Evolutionary conservation across 1,140 invertebrate species (phyloP), one percentile per base, ranked within the genome.

Genomic region (Brachionus manjavacas): DNA sequence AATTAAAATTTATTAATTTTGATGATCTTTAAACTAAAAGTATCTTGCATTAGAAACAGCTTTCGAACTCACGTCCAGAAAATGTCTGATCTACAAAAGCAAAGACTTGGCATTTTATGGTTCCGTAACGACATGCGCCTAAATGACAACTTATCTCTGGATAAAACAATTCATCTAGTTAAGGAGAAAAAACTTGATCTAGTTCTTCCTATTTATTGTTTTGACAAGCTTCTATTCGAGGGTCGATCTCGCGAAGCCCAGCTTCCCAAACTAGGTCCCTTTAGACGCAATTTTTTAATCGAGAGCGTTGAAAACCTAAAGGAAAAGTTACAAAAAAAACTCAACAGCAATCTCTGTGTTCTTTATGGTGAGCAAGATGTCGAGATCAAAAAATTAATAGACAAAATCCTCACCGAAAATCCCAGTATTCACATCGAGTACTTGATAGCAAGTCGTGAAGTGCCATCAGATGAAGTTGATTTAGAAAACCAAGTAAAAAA

Each of bases 191-290:
- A 83, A 55, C 84, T 84, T 64, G 86, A 87, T 70, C 80, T 83
- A 68, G 85, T 90, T 16, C 43, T 90, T 23, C 88, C 88, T n/a
- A 14, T 90, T 7, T 90, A 89, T 70, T 89, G 89, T 84, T 89
- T 89, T 86, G 89, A 90, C 80, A 88, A 89, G 14, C 60, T 87
- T 3, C 87, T 89, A 80, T 88, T 87, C 74, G 83, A 85, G 84
- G 87, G 86, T 70, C 87, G 46, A 83, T 87, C 89, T 9, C 87
- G 87, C 41, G 87, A 88, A 64, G 88, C 86, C 79, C 83, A 79
- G 41, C 87, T 90, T 84, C 86, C 88, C n/a, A 89, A 89, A 85
- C 88, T 88, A 25, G 89, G 88, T 7, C 72, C 86, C n/a, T 87
- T 87, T 74, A 84, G 88, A 66, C 83, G 87, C 7, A 87, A 87